Conservation (phyloP, 2,113 vertebrate species). For the Salvelinus namaycush region DNA sequence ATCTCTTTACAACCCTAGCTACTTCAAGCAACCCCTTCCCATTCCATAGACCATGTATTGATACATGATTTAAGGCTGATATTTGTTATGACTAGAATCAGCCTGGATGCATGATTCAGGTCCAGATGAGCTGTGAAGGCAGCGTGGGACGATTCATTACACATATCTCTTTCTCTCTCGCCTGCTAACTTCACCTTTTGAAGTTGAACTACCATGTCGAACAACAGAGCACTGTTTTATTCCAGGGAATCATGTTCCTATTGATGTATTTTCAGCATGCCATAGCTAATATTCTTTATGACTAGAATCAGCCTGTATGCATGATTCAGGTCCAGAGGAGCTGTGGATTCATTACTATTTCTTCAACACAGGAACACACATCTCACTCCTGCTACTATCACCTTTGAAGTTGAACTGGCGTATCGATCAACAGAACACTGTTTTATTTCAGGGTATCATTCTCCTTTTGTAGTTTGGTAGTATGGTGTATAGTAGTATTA, state of each 20-base stretch:
- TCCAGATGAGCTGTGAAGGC: neutral
- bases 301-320: neutral
- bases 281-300: too few species aligned
- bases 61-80: slow-evolving; percentile 2
- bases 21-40: neutral
- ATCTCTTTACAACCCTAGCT: neutral
- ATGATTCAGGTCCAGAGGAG: neutral
- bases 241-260: too few species aligned
- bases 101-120: neutral
- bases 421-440: neutral
- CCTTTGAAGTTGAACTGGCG: neutral
- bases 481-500: neutral
- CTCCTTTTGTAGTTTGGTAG: too few species aligned
- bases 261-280: too few species aligned
- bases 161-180: neutral
- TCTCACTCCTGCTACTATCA: neutral
- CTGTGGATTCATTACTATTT: neutral
- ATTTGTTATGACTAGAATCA: neutral
- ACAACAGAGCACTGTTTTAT: neutral
- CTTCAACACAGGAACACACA: neutral
- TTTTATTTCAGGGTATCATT: too few species aligned
- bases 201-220: neutral
- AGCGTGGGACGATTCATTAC: neutral
- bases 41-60: neutral
- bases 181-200: neutral